Base-by-base conservation (phyloP, 1,140 invertebrate species). In the Drosophila lini region DNA sequence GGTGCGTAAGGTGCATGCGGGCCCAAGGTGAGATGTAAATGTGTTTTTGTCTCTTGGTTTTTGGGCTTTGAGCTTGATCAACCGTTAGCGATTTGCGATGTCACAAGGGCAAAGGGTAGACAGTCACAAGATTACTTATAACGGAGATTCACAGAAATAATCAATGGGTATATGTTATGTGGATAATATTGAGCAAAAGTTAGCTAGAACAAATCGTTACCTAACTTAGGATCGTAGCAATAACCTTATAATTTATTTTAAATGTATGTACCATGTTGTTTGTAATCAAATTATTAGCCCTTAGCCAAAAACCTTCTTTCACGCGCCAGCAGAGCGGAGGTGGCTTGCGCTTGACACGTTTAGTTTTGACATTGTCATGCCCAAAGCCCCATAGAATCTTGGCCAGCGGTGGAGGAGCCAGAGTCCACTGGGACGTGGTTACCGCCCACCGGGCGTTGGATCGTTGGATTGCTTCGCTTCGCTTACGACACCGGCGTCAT, bases 11-110 rank as follows among this genome's bases (percentile, higher is more conserved):
- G 67, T 58, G 75, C 45, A 48, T 52, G 63, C 50, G 56, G 56
- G 41, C 45, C 48, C 84, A 83, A 88, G 83, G 83, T 86, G 83
- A 80, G 82, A 80, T 88, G 79, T 77, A 80, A 79, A 86, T 81
- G 57, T 56, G 55, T 48, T 34, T 45, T 44, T 50, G 16, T 19
- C 32, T 52, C 5, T 34, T 4, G 31, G 10, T 34, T 22, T 34
- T 52, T 52, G 16, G 42, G 40, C 45, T 59, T 68, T 65, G 44
- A 50, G 82, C 50, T 47, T 58, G 62, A 65, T 80, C 58, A 79
- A 76, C 67, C 70, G 69, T 76, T 73, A 78, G 65, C 57, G 77
- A 50, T 79, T 68, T 44, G 31, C 45, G 75, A 80, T 88, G 79
- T 73, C 71, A 81, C 70, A 74, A 81, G 64, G 50, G 41, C 41